phyloP scores from a whole-genome alignment of 2,888 invertebrate genomes.

The Euphydryas editha region DNA sequence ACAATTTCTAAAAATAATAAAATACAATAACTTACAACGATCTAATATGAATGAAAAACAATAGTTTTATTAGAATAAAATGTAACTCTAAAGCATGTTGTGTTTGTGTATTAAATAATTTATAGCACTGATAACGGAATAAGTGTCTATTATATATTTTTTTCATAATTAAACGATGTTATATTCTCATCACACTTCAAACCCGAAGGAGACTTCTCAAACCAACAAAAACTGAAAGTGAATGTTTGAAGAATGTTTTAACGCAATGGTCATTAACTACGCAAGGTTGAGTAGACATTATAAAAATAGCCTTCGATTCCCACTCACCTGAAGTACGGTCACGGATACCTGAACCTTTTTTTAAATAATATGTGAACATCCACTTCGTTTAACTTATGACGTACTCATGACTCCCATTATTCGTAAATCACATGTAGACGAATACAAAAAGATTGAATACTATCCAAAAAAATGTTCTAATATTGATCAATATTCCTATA shows the following conservation, averaged over 20 bases:
- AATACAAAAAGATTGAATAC: not conserved
- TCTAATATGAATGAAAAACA: too few species aligned
- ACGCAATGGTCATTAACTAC: constrained; percentile 28
- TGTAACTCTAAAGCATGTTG: too few species aligned
- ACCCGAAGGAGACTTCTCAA: not conserved
- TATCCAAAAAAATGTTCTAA: not conserved
- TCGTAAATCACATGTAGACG: not conserved
- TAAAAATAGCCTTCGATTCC: constrained; percentile 60
- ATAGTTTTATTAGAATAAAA: too few species aligned
- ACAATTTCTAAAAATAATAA: too few species aligned
- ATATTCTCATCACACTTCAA: too few species aligned
- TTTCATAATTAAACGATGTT: too few species aligned
- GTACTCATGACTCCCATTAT: constrained; percentile 17
- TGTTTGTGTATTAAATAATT: too few species aligned
- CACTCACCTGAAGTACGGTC: constrained; percentile 60
- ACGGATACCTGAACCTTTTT: constrained; percentile 24
- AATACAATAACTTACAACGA: too few species aligned
- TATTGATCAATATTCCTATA: not conserved
- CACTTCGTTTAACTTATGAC: constrained; percentile 29
- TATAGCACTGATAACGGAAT: too few species aligned
- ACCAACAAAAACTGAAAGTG: constrained; percentile 13
- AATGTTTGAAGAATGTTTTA: constrained; percentile 12
- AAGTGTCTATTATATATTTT: too few species aligned
- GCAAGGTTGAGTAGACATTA: constrained; percentile 51
- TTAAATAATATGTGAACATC: constrained; percentile 30